Base-by-base conservation (phyloP, 2,888 invertebrate species). In the Byasa hedistus region DNA sequence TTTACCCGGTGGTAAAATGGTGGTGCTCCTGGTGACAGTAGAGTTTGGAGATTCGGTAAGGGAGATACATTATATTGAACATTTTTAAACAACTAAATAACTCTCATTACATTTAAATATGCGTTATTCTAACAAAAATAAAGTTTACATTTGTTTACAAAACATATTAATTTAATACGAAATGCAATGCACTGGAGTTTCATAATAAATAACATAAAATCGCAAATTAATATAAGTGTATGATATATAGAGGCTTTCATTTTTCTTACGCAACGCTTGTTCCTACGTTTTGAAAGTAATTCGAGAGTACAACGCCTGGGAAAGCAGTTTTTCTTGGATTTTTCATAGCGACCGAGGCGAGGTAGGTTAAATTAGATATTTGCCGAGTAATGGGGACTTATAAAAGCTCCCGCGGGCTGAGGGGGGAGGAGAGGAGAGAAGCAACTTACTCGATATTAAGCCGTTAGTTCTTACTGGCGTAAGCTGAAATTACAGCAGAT, bases 321-420 rank as follows among this genome's bases (percentile, higher is more conserved):
- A 73, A 74, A 72, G 77, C 76, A 76, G 81, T 84, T 83, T 81
- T 81, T 82, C 82, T 82, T 79, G 77, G 79, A 81, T 82, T 85
- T 86, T 86, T 85, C 82, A 79, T 79, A 82, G 79, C 78, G 76
- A 78, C 79, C 74, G 75, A 56, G 60, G 64, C 74, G 77, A 71
- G 79, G 81, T 78, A 80, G 75, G 75, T 79, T 77, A 85, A 88
- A 87, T 87, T 84, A 85, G 83, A 83, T 82, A 82, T 85, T 83
- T 79, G 78, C 79, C 75, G 70, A 72, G 72, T 86, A 87, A 87
- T 85, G 84, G 85, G 82, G 78, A 81, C 79, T 85, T 85, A 85
- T 83, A 81, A 79, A 74, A 76, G 76, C 73, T 74, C 75, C 74
- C 69, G n/a, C n/a, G n/a, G n/a, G n/a, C 69, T 69, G 61, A 65